These are phyloP conservation scores for Cotesia vestalis DNA, from an alignment of 1,140 invertebrate genomes.

Conservation along the genomic window DNA sequence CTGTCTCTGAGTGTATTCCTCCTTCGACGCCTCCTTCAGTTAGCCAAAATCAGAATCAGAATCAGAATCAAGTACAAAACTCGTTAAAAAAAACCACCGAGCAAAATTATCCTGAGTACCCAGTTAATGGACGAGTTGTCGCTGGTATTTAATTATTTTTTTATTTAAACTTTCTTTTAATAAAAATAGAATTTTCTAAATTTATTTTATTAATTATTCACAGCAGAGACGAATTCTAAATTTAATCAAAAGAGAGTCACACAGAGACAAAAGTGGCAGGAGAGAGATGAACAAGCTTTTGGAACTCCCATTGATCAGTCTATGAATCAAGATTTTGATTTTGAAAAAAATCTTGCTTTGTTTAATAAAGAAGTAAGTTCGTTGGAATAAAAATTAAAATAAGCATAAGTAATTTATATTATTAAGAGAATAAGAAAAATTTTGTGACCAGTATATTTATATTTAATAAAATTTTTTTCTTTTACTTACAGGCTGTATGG, in stretches of 20 bases:
- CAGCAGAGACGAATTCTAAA: constrained; percentile 48
- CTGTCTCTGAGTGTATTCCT: constrained; percentile 63
- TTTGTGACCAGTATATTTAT: too few species aligned
- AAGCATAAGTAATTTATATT: too few species aligned
- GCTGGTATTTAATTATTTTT: constrained; percentile 40
- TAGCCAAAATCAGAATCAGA: background rate
- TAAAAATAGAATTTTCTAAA: constrained; percentile 6
- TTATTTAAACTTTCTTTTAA: background rate
- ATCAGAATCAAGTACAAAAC: constrained; percentile 44
- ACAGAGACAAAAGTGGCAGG: constrained; percentile 58
- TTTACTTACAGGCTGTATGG: constrained; percentile 55
- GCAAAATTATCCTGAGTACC: constrained; percentile 45
- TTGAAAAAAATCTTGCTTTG: constrained; percentile 90
- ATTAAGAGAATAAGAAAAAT: too few species aligned
- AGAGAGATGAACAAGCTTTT: constrained; percentile 71
- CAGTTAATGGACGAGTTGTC: constrained; percentile 55
- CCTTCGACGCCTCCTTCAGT: constrained; percentile 43
- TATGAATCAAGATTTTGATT: constrained; percentile 85
- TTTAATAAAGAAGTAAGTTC: constrained; percentile 82
- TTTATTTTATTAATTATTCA: constrained; percentile 13
- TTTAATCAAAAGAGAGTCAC: constrained; percentile 47
- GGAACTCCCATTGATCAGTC: constrained; percentile 70
- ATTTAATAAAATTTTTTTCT: constrained; percentile 52
- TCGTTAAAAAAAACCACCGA: constrained; percentile 34
- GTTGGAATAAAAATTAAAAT: too few species aligned